These are phyloP conservation scores for Coccyzus lansbergi DNA, from an alignment of 2,797 vertebrate genomes.

Conservation along the genomic window DNA sequence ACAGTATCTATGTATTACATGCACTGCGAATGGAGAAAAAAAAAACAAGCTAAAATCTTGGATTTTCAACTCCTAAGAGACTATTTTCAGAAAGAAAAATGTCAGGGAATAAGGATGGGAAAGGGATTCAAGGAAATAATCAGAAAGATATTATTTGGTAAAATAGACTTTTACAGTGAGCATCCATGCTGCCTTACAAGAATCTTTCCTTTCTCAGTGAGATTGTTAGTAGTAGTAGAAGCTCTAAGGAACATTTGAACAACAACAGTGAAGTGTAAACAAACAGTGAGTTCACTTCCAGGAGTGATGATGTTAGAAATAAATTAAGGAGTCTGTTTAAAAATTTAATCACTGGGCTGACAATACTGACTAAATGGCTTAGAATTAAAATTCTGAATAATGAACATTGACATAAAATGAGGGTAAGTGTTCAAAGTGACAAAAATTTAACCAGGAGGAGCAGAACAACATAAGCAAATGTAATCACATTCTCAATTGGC, in stretches of 20 bases:
- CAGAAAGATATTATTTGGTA: neutral
- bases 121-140: neutral
- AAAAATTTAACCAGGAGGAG: neutral
- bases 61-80: neutral
- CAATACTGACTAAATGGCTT: neutral
- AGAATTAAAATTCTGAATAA: neutral
- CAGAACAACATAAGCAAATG: neutral
- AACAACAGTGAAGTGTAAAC: neutral
- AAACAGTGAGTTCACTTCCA: neutral
- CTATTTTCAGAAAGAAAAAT: neutral
- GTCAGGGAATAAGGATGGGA: neutral
- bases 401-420: neutral
- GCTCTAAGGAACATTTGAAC: neutral
- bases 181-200: neutral
- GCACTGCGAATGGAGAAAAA: neutral
- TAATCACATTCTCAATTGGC: neutral
- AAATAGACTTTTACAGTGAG: neutral
- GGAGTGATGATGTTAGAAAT: neutral
- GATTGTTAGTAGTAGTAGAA: neutral
- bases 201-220: neutral
- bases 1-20: neutral
- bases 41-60: neutral
- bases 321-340: neutral
- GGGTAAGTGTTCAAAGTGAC: neutral
- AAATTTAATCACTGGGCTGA: neutral